A percentile compares a stretch with the other conserved stretches of the same genome.
phyloP scores from a whole-genome alignment of 2,113 vertebrate genomes.

The Hyperoodon ampullatus region DNA sequence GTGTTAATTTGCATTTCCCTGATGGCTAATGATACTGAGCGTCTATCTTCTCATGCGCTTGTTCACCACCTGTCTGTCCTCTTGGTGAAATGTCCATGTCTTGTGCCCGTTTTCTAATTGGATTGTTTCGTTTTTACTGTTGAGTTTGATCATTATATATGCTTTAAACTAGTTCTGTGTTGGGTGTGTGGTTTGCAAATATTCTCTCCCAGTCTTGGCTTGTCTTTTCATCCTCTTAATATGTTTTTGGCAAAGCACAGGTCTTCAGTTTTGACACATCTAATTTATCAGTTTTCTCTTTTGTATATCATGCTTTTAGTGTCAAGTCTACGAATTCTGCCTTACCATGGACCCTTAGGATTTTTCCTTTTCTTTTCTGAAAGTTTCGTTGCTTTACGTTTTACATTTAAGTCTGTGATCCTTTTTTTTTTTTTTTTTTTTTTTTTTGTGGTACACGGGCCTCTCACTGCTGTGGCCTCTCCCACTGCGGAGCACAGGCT shows the following conservation, averaged over 20 bases:
- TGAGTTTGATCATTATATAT: background rate
- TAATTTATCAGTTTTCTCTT: background rate
- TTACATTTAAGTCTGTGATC: background rate
- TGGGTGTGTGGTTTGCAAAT: background rate
- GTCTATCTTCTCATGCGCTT: background rate
- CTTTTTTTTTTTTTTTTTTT: background rate
- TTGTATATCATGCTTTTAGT: background rate
- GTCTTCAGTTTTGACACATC: background rate
- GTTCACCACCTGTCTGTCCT: background rate
- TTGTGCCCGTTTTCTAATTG: background rate
- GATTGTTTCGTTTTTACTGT: background rate
- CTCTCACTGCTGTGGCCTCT: no score
- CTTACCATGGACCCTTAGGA: background rate
- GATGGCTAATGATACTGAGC: background rate
- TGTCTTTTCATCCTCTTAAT: background rate
- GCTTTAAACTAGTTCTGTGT: background rate
- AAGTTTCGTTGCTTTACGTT: background rate
- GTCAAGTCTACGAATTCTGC: background rate
- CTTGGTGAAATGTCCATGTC: background rate
- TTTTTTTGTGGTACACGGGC: no score
- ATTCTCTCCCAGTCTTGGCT: background rate
- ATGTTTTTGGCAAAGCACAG: background rate
- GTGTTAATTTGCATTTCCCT: background rate
- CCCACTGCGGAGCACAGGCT: no score
- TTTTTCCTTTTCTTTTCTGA: background rate